A percentile compares a stretch with the other conserved stretches of the same genome.
Conservation (phyloP, 2,113 vertebrate genomes). For the Hypomesus transpacificus region DNA sequence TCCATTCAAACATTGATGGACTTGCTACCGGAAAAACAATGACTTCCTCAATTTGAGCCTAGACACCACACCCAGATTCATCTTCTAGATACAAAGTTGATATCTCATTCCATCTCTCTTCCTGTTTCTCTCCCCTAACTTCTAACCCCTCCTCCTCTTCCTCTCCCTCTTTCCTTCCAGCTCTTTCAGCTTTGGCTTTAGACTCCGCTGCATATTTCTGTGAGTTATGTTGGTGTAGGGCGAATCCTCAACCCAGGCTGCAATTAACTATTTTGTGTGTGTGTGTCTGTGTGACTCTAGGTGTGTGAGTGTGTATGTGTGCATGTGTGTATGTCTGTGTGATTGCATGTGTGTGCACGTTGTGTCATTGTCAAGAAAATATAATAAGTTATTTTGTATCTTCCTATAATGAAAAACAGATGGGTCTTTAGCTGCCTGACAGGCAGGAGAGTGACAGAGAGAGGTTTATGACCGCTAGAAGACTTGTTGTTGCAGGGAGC, state of each 20-base stretch:
- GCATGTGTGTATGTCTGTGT: slow-evolving; percentile 10
- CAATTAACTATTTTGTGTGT: slow-evolving; percentile 38
- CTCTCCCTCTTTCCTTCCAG: neutral
- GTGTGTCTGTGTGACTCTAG: slow-evolving; percentile 16
- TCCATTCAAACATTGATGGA: no score
- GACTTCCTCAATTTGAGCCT: neutral
- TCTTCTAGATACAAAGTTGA: no score
- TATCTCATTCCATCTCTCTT: neutral
- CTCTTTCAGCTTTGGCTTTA: slow-evolving; percentile 19
- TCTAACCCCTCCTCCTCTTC: neutral
- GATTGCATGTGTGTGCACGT: slow-evolving; percentile 13
- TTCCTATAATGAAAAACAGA: slow-evolving; percentile 61
- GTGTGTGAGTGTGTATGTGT: neutral
- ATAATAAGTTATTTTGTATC: slow-evolving; percentile 52
- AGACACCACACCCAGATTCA: neutral
- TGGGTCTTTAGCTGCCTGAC: slow-evolving; percentile 40
- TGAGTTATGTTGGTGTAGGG: slow-evolving; percentile 42
- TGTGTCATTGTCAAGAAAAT: slow-evolving; percentile 46
- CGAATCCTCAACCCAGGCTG: slow-evolving; percentile 44
- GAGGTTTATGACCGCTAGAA: slow-evolving; percentile 19
- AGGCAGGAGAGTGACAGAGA: slow-evolving; percentile 35
- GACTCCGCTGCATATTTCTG: slow-evolving; percentile 45
- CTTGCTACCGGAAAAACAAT: neutral
- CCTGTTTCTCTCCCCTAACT: neutral
- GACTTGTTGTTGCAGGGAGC: slow-evolving; percentile 24